Evolutionary conservation across 2,888 invertebrate species (phyloP).

Genomic region (Hololepta plana): DNA sequence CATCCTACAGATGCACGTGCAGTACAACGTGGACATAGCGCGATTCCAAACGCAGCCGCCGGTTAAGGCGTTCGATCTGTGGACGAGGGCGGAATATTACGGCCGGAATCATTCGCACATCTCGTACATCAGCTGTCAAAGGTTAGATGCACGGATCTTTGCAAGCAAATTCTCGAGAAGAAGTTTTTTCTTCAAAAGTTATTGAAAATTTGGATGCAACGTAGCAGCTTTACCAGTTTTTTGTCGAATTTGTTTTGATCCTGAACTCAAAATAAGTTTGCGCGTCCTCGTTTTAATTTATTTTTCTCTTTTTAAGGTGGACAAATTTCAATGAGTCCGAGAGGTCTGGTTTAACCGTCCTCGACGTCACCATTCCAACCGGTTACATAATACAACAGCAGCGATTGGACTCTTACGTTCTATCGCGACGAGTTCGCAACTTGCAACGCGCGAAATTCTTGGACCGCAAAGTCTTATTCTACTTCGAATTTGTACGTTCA

Average conservation of each 20-base stretch:
- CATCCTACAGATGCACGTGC: constrained; percentile 80
- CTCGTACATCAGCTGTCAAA: constrained; percentile 70
- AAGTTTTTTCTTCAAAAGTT: too few species aligned
- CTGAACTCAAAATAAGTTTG: constrained; percentile 5
- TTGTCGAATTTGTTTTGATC: background rate
- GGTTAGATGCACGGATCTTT: constrained; percentile 38
- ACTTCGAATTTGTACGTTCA: constrained; percentile 73
- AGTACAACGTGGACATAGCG: constrained; percentile 75
- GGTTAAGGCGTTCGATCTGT: constrained; percentile 57
- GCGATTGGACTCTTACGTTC: constrained; percentile 68
- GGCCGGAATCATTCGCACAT: constrained; percentile 92
- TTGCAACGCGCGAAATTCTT: constrained; percentile 71
- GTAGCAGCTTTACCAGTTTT: too few species aligned
- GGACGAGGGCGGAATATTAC: constrained; percentile 54
- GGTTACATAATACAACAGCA: constrained; percentile 87
- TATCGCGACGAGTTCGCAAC: constrained; percentile 58
- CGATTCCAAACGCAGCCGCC: constrained; percentile 77
- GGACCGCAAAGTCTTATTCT: constrained; percentile 72
- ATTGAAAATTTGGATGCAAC: too few species aligned
- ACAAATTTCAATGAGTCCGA: constrained; percentile 56
- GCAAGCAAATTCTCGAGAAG: constrained; percentile 1
- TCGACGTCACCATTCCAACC: constrained; percentile 75
- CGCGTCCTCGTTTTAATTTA: too few species aligned
- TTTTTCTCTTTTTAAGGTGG: constrained; percentile 41
- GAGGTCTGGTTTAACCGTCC: constrained; percentile 73